These are phyloP conservation scores for Ichneumoninae sp. DNA, from an alignment of 2,888 invertebrate species.

Conservation along the genomic window DNA sequence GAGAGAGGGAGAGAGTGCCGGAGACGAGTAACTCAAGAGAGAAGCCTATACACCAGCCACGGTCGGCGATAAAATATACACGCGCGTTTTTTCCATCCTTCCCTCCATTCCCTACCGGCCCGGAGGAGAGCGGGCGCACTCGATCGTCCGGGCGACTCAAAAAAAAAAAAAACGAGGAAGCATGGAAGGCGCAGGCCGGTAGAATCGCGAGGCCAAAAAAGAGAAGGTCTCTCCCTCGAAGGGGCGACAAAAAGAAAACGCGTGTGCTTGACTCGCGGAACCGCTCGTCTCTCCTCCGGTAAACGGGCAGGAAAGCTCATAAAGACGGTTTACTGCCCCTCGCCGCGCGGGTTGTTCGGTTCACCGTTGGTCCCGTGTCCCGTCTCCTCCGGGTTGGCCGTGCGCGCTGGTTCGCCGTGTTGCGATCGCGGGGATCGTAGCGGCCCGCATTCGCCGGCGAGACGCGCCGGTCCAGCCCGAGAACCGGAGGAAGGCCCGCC, in stretches of 20 bases:
- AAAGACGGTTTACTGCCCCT: conserved; percentile 77
- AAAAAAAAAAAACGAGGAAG: conserved; percentile 54
- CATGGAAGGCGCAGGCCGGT: conserved; percentile 20
- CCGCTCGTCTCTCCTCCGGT: conserved; percentile 66
- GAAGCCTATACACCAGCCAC: conserved; percentile 41
- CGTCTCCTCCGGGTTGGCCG: conserved; percentile 64
- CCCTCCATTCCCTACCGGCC: conserved; percentile 5
- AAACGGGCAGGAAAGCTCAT: conserved; percentile 78
- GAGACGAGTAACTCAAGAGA: conserved; percentile 29
- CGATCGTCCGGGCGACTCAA: conserved; percentile 34
- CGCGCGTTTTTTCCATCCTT: conserved; percentile 36
- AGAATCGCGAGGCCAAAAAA: conserved; percentile 60
- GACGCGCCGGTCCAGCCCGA: conserved; percentile 17
- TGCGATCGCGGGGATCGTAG: conserved; percentile 36
- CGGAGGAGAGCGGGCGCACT: conserved; percentile 11
- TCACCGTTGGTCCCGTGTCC: conserved; percentile 48
- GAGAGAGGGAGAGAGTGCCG: conserved; percentile 17
- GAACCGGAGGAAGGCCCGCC: conserved; percentile 46
- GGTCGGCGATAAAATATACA: conserved; percentile 58
- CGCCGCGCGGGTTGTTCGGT: conserved; percentile 65
- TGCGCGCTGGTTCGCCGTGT: conserved; percentile 32
- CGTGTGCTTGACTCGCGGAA: conserved; percentile 38
- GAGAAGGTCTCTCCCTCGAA: conserved; percentile 19
- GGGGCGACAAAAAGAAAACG: conserved; percentile 59
- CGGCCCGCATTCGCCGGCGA: conserved; percentile 25